phyloP scores from a whole-genome alignment of 2,113 vertebrate genomes.

The Natator depressus region DNA sequence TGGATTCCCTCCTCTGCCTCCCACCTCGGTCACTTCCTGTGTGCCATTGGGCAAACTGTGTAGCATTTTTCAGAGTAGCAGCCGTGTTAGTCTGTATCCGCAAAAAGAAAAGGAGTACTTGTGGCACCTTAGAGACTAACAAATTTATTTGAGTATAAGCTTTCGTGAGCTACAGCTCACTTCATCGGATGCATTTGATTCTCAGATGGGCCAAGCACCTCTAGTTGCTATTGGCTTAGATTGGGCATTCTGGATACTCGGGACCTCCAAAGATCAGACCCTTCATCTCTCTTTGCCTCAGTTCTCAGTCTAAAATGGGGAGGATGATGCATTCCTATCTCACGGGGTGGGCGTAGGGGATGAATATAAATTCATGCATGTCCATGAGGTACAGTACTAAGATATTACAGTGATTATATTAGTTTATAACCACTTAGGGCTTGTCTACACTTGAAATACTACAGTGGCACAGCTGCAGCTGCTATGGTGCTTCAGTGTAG shows the following conservation, averaged over 20 bases:
- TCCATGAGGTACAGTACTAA: not conserved
- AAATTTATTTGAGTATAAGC: no score
- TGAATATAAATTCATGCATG: not conserved
- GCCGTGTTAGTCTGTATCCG: no score
- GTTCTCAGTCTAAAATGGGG: not conserved
- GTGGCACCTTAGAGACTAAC: no score
- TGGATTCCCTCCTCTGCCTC: no score
- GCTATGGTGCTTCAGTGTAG: no score
- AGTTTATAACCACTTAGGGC: rapidly evolving
- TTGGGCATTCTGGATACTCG: not conserved
- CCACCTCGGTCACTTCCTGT: no score
- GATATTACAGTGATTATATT: not conserved
- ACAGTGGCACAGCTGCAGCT: no score
- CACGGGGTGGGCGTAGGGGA: rapidly evolving
- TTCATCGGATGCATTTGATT: not conserved
- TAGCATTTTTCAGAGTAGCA: not conserved
- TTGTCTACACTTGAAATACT: no score
- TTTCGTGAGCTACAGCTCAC: no score
- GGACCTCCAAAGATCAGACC: not conserved
- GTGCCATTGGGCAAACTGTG: not conserved
- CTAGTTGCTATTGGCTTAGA: not conserved
- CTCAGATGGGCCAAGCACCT: not conserved
- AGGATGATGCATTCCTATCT: not conserved
- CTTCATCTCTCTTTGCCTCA: not conserved
- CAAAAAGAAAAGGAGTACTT: no score